Base-by-base conservation (phyloP, 2,797 vertebrate genomes). In the Synanceia verrucosa region DNA sequence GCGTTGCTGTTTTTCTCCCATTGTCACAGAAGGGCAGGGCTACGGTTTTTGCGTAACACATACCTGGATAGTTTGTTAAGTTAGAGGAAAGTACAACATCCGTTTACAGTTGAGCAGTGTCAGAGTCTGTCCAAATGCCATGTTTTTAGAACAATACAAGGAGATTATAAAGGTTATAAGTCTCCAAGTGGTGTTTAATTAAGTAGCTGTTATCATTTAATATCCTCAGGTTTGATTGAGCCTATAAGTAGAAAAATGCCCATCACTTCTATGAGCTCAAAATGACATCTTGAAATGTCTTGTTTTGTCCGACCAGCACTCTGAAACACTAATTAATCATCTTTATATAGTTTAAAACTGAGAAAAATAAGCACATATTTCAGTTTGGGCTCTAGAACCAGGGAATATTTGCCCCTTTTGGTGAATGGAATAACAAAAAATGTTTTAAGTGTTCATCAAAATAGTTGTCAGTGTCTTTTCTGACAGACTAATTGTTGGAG, bases 11-110 rank as follows among this genome's bases (percentile, higher is more conserved):
- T 63, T 6, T 7, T 64, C 34, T 21, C 18, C n/a, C 19, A n/a
- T 50, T 76, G 67, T 59, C 56, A 67, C 61, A 28, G 65, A 61
- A 79, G 70, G 72, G 81, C 65, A 52, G 65, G 68, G 67, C 47
- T 56, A 12, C 34, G 41, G 43, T 76, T 43, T 21, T 9, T 33
- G 28, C 3, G n/a, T 23, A 11, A 29, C 23, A 46, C 26, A 61
- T 24, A 72, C 64, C 56, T 79, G 68, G 14, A 48, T 5, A 18
- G 31, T 14, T 71, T 8, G 14, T 2, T 1, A 46, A 26, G 23
- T 56, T 55, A 23, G 3, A 16, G 28, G 28, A 56, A 59, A 56
- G 31, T 2, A 39, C 51, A 51, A 2, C 9, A n/a, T 12, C 3
- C 9, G 46, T 29, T 65, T 44, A 18, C 4, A 34, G 11, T n/a